Percentiles rank a stretch among this genome's conserved stretches.
phyloP scores from a whole-genome alignment of 2,888 invertebrate species.

The Euzophera pinguis region DNA sequence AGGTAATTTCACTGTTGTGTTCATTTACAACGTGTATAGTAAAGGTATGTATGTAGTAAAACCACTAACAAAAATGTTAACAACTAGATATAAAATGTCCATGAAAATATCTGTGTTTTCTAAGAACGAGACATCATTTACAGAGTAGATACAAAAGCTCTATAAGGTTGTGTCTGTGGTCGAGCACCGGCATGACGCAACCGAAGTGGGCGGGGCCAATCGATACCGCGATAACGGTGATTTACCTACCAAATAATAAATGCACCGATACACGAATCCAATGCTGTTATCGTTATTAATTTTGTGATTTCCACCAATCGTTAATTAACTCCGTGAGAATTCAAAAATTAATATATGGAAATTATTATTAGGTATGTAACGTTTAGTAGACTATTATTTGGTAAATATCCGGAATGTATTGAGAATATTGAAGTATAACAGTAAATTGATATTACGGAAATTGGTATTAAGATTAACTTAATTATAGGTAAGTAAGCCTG shows the following conservation, averaged over 20 bases:
- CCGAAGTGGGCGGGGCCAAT: slow-evolving; percentile 34
- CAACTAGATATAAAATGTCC: no score
- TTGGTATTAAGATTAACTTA: no score
- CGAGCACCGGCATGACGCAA: slow-evolving; percentile 10
- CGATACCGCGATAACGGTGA: slow-evolving; percentile 39
- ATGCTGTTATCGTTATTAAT: slow-evolving; percentile 39
- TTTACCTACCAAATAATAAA: slow-evolving; percentile 43
- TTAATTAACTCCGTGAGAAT: slow-evolving; percentile 38
- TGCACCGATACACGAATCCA: slow-evolving; percentile 30
- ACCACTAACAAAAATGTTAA: no score
- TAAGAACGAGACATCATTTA: not conserved
- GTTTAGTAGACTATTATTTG: not conserved
- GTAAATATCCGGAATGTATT: no score
- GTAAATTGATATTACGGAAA: no score
- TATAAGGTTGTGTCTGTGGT: not conserved
- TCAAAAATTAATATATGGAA: slow-evolving; percentile 20
- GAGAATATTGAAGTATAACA: no score
- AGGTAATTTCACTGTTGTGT: no score
- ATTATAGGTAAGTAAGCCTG: no score
- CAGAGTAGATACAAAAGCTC: not conserved
- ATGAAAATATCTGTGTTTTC: no score
- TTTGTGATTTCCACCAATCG: slow-evolving; percentile 31
- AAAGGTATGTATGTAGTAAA: no score
- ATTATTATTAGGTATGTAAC: not conserved
- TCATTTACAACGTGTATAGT: no score